Percentiles rank a stretch among this genome's conserved stretches.
Evolutionary conservation across 2,888 invertebrate species (phyloP).

Genomic region (Watsonalla cultraria): DNA sequence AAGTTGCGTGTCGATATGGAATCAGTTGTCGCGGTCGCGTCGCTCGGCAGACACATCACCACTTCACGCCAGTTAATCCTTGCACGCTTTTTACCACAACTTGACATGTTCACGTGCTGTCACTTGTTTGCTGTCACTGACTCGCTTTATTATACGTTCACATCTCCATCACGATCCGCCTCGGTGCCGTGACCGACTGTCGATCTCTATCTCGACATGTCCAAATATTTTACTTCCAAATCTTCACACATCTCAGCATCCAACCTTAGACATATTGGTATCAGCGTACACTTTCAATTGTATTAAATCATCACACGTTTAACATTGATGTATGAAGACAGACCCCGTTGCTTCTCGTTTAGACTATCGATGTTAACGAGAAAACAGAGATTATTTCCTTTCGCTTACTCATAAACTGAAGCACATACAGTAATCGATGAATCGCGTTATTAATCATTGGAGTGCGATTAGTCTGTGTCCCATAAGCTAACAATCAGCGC

Average conservation of each 20-base stretch:
- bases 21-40: constrained; percentile 32
- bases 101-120: constrained; percentile 28
- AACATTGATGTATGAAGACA: neutral
- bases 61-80: constrained; percentile 47
- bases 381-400: constrained; percentile 6
- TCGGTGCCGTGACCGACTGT: constrained; percentile 19
- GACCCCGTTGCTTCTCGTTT: constrained; percentile 10
- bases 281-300: constrained; percentile 9
- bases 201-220: constrained; percentile 30
- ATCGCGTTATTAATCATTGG: constrained; percentile 9
- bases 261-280: constrained; percentile 7
- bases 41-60: constrained; percentile 11
- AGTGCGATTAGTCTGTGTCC: constrained; percentile 1
- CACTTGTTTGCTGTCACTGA: constrained; percentile 45
- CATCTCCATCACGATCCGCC: constrained; percentile 38
- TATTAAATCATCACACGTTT: neutral
- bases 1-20: constrained; percentile 66
- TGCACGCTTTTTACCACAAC: constrained; percentile 41
- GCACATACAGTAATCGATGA: neutral
- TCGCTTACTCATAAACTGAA: neutral
- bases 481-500: constrained; percentile 1
- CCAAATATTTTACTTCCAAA: constrained; percentile 32
- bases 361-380: constrained; percentile 19
- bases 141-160: constrained; percentile 31
- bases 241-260: constrained; percentile 25